Conservation (phyloP, 2,888 invertebrate genomes). For the Oscheius sp. region DNA sequence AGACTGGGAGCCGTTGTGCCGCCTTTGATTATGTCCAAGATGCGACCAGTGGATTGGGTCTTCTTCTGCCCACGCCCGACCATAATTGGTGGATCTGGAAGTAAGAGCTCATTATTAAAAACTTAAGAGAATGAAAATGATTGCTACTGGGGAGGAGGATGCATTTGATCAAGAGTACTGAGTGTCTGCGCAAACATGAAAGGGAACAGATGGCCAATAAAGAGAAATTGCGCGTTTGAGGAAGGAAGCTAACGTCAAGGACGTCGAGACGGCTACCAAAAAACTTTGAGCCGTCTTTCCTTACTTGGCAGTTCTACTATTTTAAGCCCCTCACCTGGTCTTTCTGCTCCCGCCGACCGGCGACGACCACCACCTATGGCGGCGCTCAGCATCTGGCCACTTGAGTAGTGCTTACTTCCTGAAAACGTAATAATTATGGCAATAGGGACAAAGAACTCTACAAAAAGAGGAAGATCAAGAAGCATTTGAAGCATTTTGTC, state of each 20-base stretch:
- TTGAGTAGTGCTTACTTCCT: neutral
- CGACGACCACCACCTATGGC: constrained; percentile 26
- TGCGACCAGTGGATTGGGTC: constrained; percentile 27
- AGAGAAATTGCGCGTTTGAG: constrained; percentile 36
- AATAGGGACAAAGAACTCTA: too few species aligned
- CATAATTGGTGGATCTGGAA: constrained; percentile 30
- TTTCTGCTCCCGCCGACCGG: constrained; percentile 25
- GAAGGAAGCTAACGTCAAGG: constrained; percentile 32
- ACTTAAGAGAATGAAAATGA: neutral
- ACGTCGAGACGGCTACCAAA: constrained; percentile 17
- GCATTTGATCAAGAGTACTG: constrained; percentile 16
- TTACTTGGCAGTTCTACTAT: neutral
- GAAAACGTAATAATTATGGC: neutral
- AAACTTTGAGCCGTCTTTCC: neutral
- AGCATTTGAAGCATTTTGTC: too few species aligned
- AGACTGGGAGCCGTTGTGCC: constrained; percentile 7
- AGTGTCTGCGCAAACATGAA: constrained; percentile 32
- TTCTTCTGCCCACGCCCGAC: constrained; percentile 34
- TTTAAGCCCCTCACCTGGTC: constrained; percentile 3
- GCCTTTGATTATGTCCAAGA: constrained; percentile 18
- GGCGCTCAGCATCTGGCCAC: constrained; percentile 25
- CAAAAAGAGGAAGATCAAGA: too few species aligned
- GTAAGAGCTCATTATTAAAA: neutral
- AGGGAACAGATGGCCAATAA: constrained; percentile 37
- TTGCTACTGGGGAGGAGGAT: neutral